These are phyloP conservation scores for Lissonota sp. DNA, from an alignment of 2,888 invertebrate species.

Conservation along the genomic window DNA sequence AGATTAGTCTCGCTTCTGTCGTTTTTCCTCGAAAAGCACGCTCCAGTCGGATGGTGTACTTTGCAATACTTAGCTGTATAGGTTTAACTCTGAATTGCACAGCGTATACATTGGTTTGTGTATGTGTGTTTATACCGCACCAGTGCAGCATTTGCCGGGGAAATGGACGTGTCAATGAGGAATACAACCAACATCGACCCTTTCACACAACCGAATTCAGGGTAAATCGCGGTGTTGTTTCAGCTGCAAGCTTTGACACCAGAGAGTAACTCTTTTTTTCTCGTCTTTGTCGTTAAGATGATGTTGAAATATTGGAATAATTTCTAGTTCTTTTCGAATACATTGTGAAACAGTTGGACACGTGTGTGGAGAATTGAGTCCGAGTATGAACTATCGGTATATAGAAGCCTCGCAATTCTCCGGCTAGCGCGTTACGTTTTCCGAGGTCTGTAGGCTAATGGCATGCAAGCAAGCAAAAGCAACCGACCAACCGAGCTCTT, in stretches of 20 bases:
- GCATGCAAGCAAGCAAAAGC: slow-evolving; percentile 79
- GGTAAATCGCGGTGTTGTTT: no score
- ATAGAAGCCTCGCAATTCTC: slow-evolving; percentile 55
- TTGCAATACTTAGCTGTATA: background rate
- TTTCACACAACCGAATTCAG: background rate
- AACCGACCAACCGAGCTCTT: slow-evolving; percentile 58
- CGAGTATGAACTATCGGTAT: slow-evolving; percentile 46
- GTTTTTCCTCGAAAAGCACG: slow-evolving; percentile 76
- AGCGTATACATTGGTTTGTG: background rate
- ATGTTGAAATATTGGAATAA: background rate
- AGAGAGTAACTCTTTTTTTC: no score
- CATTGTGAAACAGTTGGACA: slow-evolving; percentile 21
- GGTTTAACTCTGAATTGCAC: background rate
- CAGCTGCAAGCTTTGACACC: no score
- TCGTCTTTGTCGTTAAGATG: slow-evolving; percentile 8
- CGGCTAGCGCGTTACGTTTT: slow-evolving; percentile 69
- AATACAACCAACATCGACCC: slow-evolving; percentile 13
- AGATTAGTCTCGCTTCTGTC: slow-evolving; percentile 83
- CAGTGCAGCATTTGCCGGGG: background rate
- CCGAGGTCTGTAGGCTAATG: slow-evolving; percentile 84
- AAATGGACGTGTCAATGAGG: background rate
- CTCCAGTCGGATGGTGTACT: slow-evolving; percentile 35
- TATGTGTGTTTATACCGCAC: background rate
- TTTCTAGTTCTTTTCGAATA: slow-evolving; percentile 15
- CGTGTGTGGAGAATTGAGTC: slow-evolving; percentile 32